Conservation (phyloP, 2,113 vertebrate species). For the Scalopus aquaticus region DNA sequence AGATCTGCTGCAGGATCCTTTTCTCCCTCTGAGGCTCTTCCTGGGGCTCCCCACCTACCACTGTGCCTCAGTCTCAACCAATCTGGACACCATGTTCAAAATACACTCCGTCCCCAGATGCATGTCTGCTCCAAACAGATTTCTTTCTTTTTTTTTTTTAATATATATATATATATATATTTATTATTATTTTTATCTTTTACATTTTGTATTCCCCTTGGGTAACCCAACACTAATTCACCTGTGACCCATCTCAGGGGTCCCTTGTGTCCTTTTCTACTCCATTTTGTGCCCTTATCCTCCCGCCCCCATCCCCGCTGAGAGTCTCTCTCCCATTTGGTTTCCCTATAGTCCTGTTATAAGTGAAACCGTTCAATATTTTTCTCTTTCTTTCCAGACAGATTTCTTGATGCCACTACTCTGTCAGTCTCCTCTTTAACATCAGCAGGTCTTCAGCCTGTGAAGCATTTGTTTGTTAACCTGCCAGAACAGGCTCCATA, state of each 20-base stretch:
- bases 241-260: no score
- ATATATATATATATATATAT: no score
- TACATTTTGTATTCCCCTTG: no score
- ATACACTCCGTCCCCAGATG: background rate
- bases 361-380: no score
- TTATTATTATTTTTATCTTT: no score
- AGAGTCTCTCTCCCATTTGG: no score
- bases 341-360: no score
- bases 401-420: background rate
- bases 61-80: background rate
- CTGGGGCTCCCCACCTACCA: background rate
- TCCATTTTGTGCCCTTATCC: no score
- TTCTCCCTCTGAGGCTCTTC: background rate
- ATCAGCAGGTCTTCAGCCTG: background rate
- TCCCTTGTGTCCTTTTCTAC: no score
- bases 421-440: background rate
- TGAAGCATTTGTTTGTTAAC: background rate
- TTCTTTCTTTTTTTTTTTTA: background rate
- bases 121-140: background rate
- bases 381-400: background rate
- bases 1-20: background rate
- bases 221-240: no score
- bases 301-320: no score
- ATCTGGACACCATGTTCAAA: background rate
- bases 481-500: background rate